Evolutionary conservation across 1,140 invertebrate species (phyloP), one percentile per base, ranked within the genome.

Genomic region (Schlechtendalia chinensis): DNA sequence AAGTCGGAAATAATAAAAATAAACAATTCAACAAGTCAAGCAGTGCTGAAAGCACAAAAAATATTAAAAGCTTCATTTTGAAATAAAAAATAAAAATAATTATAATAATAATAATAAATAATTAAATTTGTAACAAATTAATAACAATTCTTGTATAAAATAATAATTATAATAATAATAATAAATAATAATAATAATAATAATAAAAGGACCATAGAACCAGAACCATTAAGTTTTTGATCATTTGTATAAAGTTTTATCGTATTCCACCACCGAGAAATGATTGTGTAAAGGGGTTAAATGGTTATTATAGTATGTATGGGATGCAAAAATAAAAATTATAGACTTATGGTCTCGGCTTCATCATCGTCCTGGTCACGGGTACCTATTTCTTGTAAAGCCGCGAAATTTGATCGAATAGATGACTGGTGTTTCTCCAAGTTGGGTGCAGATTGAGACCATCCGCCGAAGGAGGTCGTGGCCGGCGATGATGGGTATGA

Each of bases 361-460:
- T 80, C 75, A 54, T 27, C 59, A 74, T 75, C 39, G 29, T 81
- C 61, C 54, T 81, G 59, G 39, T 74, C 74, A 22, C 50, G 45
- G 83, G 84, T 85, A 89, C 88, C 88, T 83, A 88, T 84, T 84
- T 89, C 87, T 81, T 86, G 85, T 54, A 88, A 84, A 74, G 87
- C 85, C 69, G 86, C 85, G 81, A 77, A 82, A 27, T 72, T 77
- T 24, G 79, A 81, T 6, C 65, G 63, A 47, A 69, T 39, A 8
- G 86, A 85, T 82, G 86, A 87, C 71, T 72, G 81, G 19, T 83
- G 83, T 87, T 94, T 95, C 87, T 95, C 94, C 84, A 95, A 88
- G 87, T 94, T 94, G 17, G 93, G 93, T 61, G 93, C 93, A 84
- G 89, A 90, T 83, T 88, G 88, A 83, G 89, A 90, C 89, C 90